Evolutionary conservation across 2,888 invertebrate genomes (phyloP).

Genomic region (Torymus auratus): DNA sequence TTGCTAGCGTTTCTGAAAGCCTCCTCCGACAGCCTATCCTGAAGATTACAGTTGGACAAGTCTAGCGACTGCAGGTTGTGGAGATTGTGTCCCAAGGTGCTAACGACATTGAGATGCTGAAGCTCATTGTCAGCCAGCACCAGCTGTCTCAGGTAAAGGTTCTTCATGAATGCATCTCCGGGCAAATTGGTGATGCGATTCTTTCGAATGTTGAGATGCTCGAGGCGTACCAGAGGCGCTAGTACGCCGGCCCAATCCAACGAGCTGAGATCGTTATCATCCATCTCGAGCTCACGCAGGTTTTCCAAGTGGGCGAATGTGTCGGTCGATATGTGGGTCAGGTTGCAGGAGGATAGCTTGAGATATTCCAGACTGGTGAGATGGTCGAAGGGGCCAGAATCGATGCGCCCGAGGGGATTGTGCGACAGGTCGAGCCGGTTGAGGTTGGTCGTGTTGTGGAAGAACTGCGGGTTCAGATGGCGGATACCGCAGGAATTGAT

Average conservation of each 20-base stretch:
- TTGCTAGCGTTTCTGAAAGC: conserved; percentile 84
- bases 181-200: conserved; percentile 81
- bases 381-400: conserved; percentile 81
- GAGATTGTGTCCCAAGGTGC: conserved; percentile 82
- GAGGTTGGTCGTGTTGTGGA: conserved; percentile 82
- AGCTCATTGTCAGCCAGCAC: conserved; percentile 83
- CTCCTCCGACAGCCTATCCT: conserved; percentile 83
- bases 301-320: conserved; percentile 80
- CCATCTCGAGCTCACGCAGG: conserved; percentile 82
- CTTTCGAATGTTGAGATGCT: conserved; percentile 82
- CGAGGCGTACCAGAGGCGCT: conserved; percentile 80
- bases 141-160: conserved; percentile 81
- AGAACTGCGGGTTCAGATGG: conserved; percentile 81
- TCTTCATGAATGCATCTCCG: conserved; percentile 82
- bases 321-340: conserved; percentile 79
- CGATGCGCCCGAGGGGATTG: conserved; percentile 81
- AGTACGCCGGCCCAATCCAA: conserved; percentile 82
- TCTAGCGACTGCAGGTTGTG: conserved; percentile 83
- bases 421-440: conserved; percentile 84
- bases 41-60: conserved; percentile 83
- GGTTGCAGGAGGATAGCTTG: conserved; percentile 82
- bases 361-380: conserved; percentile 83
- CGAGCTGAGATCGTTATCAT: conserved; percentile 79
- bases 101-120: conserved; percentile 81
- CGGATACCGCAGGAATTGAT: conserved; percentile 82